phyloP scores from a whole-genome alignment of 2,888 invertebrate genomes.

The Scrobipalpa costella region DNA sequence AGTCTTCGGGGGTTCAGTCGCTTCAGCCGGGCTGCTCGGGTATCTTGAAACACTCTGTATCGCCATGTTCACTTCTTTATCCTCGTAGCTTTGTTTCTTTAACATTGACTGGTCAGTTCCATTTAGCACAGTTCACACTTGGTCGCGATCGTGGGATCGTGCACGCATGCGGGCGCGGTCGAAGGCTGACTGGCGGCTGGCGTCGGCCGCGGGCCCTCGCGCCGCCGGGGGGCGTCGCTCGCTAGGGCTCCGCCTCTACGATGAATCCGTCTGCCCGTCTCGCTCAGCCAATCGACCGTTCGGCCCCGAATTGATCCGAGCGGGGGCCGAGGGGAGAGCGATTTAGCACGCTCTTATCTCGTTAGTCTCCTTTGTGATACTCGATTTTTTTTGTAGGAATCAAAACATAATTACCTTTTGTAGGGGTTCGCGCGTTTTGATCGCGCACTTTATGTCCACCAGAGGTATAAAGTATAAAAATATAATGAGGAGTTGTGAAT shows the following conservation, averaged over 20 bases:
- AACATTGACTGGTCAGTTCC: conserved; percentile 82
- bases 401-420: conserved; percentile 82
- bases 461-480: conserved; percentile 79
- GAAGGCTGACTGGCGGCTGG: conserved; percentile 73
- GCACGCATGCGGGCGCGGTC: conserved; percentile 79
- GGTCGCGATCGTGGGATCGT: conserved; percentile 67
- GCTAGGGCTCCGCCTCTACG: conserved; percentile 38
- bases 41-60: conserved; percentile 85
- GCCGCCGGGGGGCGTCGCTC: conserved; percentile 45
- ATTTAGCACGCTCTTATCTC: conserved; percentile 82
- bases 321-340: conserved; percentile 71
- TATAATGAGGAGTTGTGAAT: conserved; percentile 78
- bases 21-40: conserved; percentile 84
- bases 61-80: conserved; percentile 84
- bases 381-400: conserved; percentile 77
- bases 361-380: conserved; percentile 81
- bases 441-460: conserved; percentile 76
- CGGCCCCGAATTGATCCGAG: conserved; percentile 71
- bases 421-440: conserved; percentile 80
- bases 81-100: conserved; percentile 81
- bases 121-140: conserved; percentile 73
- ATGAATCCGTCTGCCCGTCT: conserved; percentile 56
- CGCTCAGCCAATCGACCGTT: conserved; percentile 75
- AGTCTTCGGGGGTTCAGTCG: conserved; percentile 82
- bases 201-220: conserved; percentile 52